These are phyloP conservation scores for Lutjanus campechanus DNA, from an alignment of 2,797 vertebrate genomes.

Conservation along the genomic window DNA sequence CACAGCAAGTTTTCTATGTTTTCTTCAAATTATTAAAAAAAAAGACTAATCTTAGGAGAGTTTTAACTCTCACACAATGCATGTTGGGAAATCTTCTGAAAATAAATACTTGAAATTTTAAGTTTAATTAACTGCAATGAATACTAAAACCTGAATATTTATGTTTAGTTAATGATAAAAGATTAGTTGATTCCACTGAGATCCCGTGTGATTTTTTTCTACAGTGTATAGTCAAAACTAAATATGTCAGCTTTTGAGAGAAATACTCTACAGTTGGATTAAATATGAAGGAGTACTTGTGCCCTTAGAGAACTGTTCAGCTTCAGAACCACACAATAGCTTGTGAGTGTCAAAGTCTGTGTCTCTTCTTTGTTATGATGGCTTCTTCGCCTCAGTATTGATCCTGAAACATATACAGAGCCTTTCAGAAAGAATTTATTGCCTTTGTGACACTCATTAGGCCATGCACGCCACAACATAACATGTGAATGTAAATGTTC, in stretches of 20 bases:
- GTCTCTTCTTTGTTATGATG: slow-evolving; percentile 47
- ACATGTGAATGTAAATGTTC: slow-evolving; percentile 6
- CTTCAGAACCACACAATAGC: slow-evolving; percentile 31
- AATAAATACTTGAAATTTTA: no score
- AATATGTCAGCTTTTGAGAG: slow-evolving; percentile 36
- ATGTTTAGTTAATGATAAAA: no score
- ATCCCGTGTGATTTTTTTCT: no score
- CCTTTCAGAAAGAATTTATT: slow-evolving; percentile 44
- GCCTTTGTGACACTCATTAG: slow-evolving; percentile 63
- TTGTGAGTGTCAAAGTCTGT: slow-evolving; percentile 47
- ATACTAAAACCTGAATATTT: no score
- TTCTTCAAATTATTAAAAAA: no score
- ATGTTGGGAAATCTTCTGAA: no score
- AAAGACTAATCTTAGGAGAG: no score
- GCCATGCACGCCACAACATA: slow-evolving; percentile 1
- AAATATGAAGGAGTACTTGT: slow-evolving; percentile 48
- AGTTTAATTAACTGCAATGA: no score
- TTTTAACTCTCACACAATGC: no score
- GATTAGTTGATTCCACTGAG: no score
- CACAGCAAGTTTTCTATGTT: no score
- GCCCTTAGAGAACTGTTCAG: slow-evolving; percentile 55
- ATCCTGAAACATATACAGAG: slow-evolving; percentile 41
- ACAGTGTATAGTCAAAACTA: slow-evolving; percentile 29
- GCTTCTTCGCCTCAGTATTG: slow-evolving; percentile 50
- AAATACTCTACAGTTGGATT: slow-evolving; percentile 43